A percentile compares a stretch with the other conserved stretches of the same genome.
Conservation (phyloP, 1,140 invertebrate genomes). For the Conopomorpha cramerella region DNA sequence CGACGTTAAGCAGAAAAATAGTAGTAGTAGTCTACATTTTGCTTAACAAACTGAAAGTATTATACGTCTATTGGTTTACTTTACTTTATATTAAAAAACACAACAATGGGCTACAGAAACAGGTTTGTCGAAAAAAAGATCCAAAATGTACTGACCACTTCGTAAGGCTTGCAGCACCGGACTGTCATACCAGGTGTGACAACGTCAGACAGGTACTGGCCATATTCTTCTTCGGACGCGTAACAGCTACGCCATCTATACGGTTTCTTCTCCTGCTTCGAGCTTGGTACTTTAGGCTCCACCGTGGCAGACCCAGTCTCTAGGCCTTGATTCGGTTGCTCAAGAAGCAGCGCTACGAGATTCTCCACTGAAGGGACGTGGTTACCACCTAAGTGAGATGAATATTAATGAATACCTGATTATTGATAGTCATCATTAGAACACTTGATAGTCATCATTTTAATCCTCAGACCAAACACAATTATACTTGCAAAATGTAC, state of each 20-base stretch:
- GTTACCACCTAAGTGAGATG: constrained; percentile 34
- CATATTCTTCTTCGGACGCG: constrained; percentile 86
- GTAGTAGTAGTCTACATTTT: too few relatives aligned
- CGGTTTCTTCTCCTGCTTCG: constrained; percentile 45
- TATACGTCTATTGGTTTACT: too few relatives aligned
- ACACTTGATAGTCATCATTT: too few relatives aligned
- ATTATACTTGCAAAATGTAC: too few relatives aligned
- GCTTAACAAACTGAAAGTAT: too few relatives aligned
- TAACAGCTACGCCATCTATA: constrained; percentile 74
- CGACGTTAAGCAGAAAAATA: too few relatives aligned
- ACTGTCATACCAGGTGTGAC: constrained; percentile 88
- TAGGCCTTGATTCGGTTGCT: constrained; percentile 38
- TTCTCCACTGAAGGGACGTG: constrained; percentile 37
- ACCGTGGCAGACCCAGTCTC: constrained; percentile 38
- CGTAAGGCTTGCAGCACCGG: constrained; percentile 86
- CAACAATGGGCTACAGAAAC: too few relatives aligned
- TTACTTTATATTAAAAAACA: too few relatives aligned
- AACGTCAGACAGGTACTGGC: constrained; percentile 85
- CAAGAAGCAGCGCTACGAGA: constrained; percentile 36
- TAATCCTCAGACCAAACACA: too few relatives aligned
- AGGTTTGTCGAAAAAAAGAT: too few relatives aligned
- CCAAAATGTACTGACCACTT: constrained; percentile 83
- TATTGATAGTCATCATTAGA: too few relatives aligned
- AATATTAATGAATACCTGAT: too few relatives aligned
- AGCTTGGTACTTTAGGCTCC: constrained; percentile 22